Percentiles rank a stretch among this genome's conserved stretches.
Evolutionary conservation across 2,888 invertebrate species (phyloP).

Genomic region (Oscheius sp.): DNA sequence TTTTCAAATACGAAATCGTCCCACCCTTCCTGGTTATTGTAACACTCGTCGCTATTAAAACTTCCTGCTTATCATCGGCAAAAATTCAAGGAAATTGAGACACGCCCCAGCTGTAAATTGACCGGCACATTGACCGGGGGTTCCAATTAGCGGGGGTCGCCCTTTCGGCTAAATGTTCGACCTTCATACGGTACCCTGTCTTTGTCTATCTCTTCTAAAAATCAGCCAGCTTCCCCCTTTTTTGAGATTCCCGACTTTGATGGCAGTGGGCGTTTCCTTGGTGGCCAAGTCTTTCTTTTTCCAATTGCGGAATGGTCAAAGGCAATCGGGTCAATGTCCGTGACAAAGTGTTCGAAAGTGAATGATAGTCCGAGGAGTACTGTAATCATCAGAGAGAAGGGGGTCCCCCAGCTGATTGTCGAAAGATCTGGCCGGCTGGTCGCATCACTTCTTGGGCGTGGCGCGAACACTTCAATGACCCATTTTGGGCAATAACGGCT

Average conservation of each 20-base stretch:
- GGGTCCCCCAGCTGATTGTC: slow-evolving; percentile 6
- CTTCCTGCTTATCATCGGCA: slow-evolving; percentile 13
- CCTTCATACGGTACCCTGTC: slow-evolving; percentile 23
- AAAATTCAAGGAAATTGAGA: no score
- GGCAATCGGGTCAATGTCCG: neutral
- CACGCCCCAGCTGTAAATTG: no score
- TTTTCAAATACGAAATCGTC: neutral
- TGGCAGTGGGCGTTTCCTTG: neutral
- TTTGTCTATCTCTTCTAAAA: slow-evolving; percentile 13
- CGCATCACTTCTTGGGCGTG: no score
- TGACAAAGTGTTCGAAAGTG: neutral
- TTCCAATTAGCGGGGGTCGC: no score
- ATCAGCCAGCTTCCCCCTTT: neutral
- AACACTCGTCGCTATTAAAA: neutral
- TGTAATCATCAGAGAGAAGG: no score
- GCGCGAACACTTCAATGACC: no score
- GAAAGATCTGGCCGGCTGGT: no score
- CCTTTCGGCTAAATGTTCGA: slow-evolving; percentile 4
- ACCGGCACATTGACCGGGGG: no score
- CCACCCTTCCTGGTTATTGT: no score
- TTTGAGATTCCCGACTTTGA: neutral
- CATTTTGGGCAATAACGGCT: no score
- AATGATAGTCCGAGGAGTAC: slow-evolving; percentile 28
- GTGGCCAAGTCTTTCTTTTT: no score
- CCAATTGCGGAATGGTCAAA: neutral